Conservation (phyloP, 53 echinoderm and acorn worm species). For the Henricia sp. region DNA sequence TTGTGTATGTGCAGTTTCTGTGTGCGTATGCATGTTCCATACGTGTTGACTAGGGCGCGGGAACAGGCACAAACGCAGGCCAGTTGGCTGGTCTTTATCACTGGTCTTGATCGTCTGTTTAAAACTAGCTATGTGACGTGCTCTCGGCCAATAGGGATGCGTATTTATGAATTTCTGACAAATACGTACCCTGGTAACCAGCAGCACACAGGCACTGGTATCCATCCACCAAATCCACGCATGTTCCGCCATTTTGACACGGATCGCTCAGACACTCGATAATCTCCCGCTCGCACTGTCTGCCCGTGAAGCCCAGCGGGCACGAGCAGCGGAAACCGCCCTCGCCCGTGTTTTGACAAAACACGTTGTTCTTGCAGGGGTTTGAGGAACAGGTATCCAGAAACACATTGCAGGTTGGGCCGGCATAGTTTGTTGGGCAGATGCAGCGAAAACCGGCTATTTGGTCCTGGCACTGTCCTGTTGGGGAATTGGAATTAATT, state of each 20-base stretch:
- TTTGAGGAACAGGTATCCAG: slow-evolving; percentile 72
- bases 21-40: no score
- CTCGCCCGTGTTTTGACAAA: slow-evolving; percentile 67
- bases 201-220: slow-evolving; percentile 56
- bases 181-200: slow-evolving; percentile 67
- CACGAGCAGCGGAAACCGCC: slow-evolving; percentile 65
- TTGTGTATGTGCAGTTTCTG: no score
- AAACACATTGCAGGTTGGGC: slow-evolving; percentile 58
- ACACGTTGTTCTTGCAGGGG: slow-evolving; percentile 71
- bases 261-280: slow-evolving; percentile 68
- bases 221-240: slow-evolving; percentile 62
- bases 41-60: no score
- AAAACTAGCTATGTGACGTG: no score
- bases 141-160: no score
- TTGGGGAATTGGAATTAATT: not conserved
- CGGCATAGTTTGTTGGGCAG: slow-evolving; percentile 52
- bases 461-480: slow-evolving; percentile 71
- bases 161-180: no score
- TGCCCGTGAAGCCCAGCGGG: slow-evolving; percentile 57
- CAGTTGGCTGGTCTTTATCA: no score
- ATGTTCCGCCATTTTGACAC: slow-evolving; percentile 47
- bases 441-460: slow-evolving; percentile 52
- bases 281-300: slow-evolving; percentile 69
- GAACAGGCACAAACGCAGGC: no score
- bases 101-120: no score